Evolutionary conservation across 2,113 vertebrate species (phyloP).

Genomic region (Puffinus mauretanicus): DNA sequence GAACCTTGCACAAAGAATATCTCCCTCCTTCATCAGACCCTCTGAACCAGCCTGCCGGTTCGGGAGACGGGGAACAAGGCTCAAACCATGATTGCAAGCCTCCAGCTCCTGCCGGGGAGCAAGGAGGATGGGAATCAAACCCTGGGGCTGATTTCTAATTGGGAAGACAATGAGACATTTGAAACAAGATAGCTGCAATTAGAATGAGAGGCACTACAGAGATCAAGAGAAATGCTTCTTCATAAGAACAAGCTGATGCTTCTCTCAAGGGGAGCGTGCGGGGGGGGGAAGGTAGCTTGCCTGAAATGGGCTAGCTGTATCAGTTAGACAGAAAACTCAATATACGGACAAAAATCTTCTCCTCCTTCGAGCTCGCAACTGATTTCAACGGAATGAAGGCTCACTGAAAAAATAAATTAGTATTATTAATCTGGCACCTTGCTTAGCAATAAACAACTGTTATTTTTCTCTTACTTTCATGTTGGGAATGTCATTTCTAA

Average conservation of each 20-base stretch:
- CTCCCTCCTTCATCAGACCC: neutral
- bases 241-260: neutral
- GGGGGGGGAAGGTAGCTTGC: neutral
- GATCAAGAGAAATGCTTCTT: conserved; percentile 35
- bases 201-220: conserved; percentile 39
- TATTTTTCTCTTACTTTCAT: neutral
- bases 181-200: conserved; percentile 38
- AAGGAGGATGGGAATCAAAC: neutral
- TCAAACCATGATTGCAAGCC: neutral
- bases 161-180: neutral
- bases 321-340: neutral
- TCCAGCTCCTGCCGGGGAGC: neutral
- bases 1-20: neutral
- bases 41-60: neutral
- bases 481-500: neutral
- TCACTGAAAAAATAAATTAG: neutral
- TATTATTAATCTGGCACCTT: neutral
- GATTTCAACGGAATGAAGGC: neutral
- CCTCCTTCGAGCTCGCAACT: neutral
- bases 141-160: neutral
- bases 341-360: neutral
- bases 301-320: neutral
- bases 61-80: neutral
- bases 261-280: neutral
- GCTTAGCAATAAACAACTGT: neutral